A percentile compares a stretch with the other conserved stretches of the same genome.
Evolutionary conservation across 2,797 vertebrate species (phyloP).

Genomic region (Xerus rutilus): DNA sequence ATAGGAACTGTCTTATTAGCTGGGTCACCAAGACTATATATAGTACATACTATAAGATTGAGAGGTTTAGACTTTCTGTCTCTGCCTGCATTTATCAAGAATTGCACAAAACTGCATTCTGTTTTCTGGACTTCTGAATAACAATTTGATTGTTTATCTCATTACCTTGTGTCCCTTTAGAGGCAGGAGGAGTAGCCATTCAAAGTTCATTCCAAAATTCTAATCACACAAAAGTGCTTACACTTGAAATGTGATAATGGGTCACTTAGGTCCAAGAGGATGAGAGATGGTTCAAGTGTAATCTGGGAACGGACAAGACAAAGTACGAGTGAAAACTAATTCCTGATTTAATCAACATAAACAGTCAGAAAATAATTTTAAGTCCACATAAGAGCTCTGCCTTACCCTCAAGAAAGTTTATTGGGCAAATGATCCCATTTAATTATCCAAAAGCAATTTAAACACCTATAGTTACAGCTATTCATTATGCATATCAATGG

Average conservation of each 20-base stretch:
- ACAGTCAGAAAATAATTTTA: neutral
- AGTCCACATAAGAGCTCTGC: neutral
- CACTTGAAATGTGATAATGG: neutral
- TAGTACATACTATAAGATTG: neutral
- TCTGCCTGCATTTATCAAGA: neutral
- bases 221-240: neutral
- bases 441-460: constrained; percentile 21
- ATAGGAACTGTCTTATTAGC: neutral
- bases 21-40: neutral
- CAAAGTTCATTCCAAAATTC: neutral
- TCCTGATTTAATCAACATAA: neutral
- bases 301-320: constrained; percentile 2
- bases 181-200: neutral
- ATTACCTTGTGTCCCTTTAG: neutral
- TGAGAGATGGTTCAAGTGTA: constrained; percentile 13
- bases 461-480: neutral
- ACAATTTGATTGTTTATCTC: neutral
- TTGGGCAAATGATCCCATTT: constrained; percentile 22
- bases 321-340: neutral
- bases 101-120: neutral
- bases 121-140: neutral
- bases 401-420: neutral
- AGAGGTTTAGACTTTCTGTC: neutral
- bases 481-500: neutral
- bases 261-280: neutral